A percentile compares a stretch with the other conserved stretches of the same genome.
These are phyloP conservation scores for Gambusia yucatana DNA, from an alignment of 2,797 vertebrate genomes.

Conservation along the genomic window DNA sequence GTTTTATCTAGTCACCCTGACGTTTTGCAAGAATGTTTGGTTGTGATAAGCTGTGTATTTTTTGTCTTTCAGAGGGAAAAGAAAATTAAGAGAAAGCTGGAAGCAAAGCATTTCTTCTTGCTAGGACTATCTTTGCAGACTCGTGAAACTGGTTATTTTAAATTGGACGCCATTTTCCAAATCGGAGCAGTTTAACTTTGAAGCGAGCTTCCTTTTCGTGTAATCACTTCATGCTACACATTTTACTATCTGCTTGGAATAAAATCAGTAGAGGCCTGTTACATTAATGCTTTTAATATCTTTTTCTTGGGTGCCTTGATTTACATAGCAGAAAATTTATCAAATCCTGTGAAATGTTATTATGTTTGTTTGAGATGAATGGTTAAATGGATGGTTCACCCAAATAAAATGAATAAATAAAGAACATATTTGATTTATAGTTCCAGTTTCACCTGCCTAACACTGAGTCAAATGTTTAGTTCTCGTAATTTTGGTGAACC, in stretches of 20 bases:
- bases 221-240: slow-evolving; percentile 18
- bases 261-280: slow-evolving; percentile 35
- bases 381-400: slow-evolving; percentile 23
- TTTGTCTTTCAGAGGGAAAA: slow-evolving; percentile 51
- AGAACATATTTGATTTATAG: not conserved
- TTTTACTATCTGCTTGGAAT: slow-evolving; percentile 38
- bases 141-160: not conserved
- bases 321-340: slow-evolving; percentile 7
- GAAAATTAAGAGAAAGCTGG: not conserved
- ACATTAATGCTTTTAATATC: slow-evolving; percentile 11
- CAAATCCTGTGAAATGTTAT: slow-evolving; percentile 8
- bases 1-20: not conserved
- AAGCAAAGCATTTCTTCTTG: slow-evolving; percentile 7
- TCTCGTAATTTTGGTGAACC: slow-evolving; percentile 7
- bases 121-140: slow-evolving; percentile 6
- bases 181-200: not conserved
- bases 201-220: slow-evolving; percentile 8
- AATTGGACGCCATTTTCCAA: not conserved
- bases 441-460: not conserved
- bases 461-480: not conserved
- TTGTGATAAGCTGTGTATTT: slow-evolving; percentile 14
- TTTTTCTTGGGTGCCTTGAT: slow-evolving; percentile 5
- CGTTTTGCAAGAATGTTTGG: not conserved
- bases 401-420: slow-evolving; percentile 5
- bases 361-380: slow-evolving; percentile 14